These are phyloP conservation scores for Huso huso DNA, from an alignment of 2,797 vertebrate species.

Conservation along the genomic window DNA sequence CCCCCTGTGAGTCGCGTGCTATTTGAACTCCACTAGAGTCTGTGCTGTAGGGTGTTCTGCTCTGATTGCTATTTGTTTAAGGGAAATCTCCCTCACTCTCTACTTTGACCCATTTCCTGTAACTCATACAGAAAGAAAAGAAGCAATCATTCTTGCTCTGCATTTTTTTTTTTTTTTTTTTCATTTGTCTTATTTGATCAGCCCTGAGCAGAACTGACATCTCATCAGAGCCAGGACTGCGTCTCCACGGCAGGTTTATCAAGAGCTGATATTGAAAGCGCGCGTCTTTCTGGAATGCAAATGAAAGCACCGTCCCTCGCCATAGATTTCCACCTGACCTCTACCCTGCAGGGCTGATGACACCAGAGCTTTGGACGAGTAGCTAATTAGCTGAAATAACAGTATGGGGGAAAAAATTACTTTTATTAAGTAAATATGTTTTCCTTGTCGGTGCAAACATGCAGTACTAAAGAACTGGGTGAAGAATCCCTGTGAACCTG, in stretches of 20 bases:
- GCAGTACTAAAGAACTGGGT: no score
- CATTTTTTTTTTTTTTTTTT: conserved; percentile 63
- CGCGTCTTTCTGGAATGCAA: conserved; percentile 54
- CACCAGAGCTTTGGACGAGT: conserved; percentile 19
- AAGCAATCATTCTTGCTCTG: conserved; percentile 36
- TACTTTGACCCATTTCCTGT: conserved; percentile 49
- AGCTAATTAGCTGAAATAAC: conserved; percentile 10
- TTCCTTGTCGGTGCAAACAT: no score
- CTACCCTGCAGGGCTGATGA: conserved; percentile 61
- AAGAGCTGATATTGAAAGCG: conserved; percentile 66
- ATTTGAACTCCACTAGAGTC: no score
- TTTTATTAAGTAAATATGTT: no score
- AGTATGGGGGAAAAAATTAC: neutral
- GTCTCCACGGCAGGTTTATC: conserved; percentile 48
- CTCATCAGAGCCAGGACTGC: conserved; percentile 59
- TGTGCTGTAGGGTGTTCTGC: no score
- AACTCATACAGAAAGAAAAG: conserved; percentile 50
- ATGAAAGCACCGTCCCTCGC: conserved; percentile 52
- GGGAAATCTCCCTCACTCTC: conserved; percentile 41
- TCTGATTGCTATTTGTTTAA: conserved; percentile 55
- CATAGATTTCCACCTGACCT: conserved; percentile 61
- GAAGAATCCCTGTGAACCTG: no score
- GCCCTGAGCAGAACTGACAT: conserved; percentile 64
- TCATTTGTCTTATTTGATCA: conserved; percentile 69
- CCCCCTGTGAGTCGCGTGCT: no score